phyloP scores from a whole-genome alignment of 2,888 invertebrate genomes.

The Busseola fusca region DNA sequence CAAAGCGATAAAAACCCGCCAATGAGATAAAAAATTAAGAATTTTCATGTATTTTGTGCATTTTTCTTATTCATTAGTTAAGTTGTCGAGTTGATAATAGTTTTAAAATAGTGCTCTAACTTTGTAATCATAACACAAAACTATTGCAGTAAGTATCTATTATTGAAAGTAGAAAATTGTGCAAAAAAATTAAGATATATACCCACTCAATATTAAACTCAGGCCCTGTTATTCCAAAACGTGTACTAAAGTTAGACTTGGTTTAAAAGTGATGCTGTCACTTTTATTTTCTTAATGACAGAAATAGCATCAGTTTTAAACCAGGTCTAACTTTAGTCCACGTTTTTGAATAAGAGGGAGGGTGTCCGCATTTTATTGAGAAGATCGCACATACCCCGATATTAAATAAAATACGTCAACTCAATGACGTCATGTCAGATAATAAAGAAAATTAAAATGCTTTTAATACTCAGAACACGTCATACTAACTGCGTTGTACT shows the following conservation, averaged over 20 bases:
- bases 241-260: too few relatives aligned
- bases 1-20: too few relatives aligned
- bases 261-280: too few relatives aligned
- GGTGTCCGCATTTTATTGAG: neutral
- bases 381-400: neutral
- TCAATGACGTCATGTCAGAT: constrained; percentile 31
- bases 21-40: too few relatives aligned
- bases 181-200: neutral
- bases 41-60: neutral
- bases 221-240: too few relatives aligned
- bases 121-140: neutral
- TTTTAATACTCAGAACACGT: constrained; percentile 34
- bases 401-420: neutral
- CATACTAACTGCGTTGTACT: constrained; percentile 17
- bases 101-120: neutral
- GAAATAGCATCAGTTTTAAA: too few relatives aligned
- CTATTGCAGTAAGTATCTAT: neutral
- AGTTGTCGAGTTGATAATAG: neutral
- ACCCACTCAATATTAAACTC: neutral
- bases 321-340: too few relatives aligned
- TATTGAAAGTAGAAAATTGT: neutral
- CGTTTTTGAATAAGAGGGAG: too few relatives aligned
- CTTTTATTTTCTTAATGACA: too few relatives aligned
- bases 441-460: constrained; percentile 22
- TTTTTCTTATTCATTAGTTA: neutral